Evolutionary conservation across 2,888 invertebrate species (phyloP), one percentile per base, ranked within the genome.

Genomic region (Ophraella communa): DNA sequence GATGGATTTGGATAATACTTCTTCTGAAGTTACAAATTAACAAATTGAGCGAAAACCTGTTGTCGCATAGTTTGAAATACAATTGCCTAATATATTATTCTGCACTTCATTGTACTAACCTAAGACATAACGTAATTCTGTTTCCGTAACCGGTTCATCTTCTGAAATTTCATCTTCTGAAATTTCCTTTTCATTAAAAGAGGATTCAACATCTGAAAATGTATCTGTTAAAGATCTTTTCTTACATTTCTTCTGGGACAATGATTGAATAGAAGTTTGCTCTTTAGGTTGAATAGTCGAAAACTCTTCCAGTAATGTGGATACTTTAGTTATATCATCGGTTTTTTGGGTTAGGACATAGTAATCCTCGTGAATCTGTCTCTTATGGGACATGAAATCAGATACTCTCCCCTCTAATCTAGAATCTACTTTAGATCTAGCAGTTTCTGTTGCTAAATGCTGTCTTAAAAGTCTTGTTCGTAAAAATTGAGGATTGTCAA

Each of bases 321-420:
- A 59, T 5, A 52, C 59, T 59, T 59, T 24, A 3, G 59, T 59
- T 23, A 59, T 59, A 11, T 59, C 59, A 27, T 52, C 59, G 7
- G 21, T 59, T 39, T 59, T 59, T 24, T 59, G 39, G 4, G 52
- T 42, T n/a, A 35, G 5, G 8, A 59, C 51, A 42, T 59, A 59
- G 8, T 52, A 42, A 51, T 59, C 52, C 18, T 64, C 24, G 42
- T 64, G 64, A 39, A 59, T 64, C 20, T 59, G 47, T 58, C 59
- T 44, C 20, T 58, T 35, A 59, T 64, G 58, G 3, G 59, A 64
- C 64, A 59, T 52, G 24, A 59, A 59, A 52, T 64, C 64, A 45
- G 64, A 64, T n/a, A 64, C 54, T 10, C 59, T 44, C 17, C 52
- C 59, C 42, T 59, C 59, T 8, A 59, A 39, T 18, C 49, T 39